Evolutionary conservation across 2,888 invertebrate genomes (phyloP), one percentile per base, ranked within the genome.

Genomic region (Caenorhabditis macrosperma): DNA sequence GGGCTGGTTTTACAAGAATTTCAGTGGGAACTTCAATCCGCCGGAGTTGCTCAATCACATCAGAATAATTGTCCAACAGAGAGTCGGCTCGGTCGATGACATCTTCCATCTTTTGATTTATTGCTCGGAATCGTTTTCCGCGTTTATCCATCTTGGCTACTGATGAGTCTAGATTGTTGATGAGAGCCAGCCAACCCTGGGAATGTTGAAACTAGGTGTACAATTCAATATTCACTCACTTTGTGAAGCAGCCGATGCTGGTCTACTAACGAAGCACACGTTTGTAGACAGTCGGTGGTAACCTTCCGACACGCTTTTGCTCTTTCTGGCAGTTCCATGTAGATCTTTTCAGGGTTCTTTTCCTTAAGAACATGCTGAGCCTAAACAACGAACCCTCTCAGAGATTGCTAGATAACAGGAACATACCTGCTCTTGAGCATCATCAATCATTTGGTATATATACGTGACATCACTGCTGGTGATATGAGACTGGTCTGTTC

Each of bases 151-250:
- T 60, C 54, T 75, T 78, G 35, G 46, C 24, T 1, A 86, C 74
- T 0, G 85, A 85, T 7, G 84, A 87, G 60, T 88, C 88, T 57
- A 89, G 66, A 59, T 88, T 89, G 48, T 78, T 63, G n/a, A 87
- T 85, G 24, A 89, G 74, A 5, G 89, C 89, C 22, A 69, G 33
- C 88, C 87, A 89, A n/a, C 88, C 89, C 87, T 88, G 57, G 68
- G 69, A 80, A 17, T 35, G 2, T 52, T 57, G 15, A 12, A 44
- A 57, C 17, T 26, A 35, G n/a, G 24, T 22, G 30, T 35, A 15
- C 4, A n/a, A n/a, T n/a, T 26, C 20, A 12, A 20, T 12, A 15
- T 22, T 4, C 9, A 28, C 20, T 28, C 38, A 87, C 87, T 61
- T 87, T 85, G 64, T 86, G 78, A 9, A 88, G 61, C 44, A 81